Base-by-base conservation (phyloP, 92 coral and sea anemone species). In the Parazoanthus darwini region DNA sequence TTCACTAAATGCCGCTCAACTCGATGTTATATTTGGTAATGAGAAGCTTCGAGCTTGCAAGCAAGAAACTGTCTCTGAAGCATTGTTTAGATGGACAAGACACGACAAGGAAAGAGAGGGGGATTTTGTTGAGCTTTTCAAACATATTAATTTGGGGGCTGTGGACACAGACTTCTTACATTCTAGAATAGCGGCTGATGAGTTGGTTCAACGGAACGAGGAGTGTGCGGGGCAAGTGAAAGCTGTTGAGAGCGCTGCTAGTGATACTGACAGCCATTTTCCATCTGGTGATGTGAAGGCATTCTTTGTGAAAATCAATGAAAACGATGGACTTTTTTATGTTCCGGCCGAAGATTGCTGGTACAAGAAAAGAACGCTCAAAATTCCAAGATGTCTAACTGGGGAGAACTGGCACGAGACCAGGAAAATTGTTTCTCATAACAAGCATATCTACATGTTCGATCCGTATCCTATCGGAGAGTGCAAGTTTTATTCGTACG, bases 391-490 rank as follows among this genome's bases (percentile, higher is more conserved):
- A 25, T 83, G 86, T 83, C 35, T 83, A 20, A 83, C 86, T 6
- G 86, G 86, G 23, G 86, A 83, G 37, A 83, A 83, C 25, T 83
- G 86, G 86, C 39, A 66, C 5, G 86, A 83, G 33, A 83, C 59
- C 59, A 70, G 86, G 16, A 83, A 83, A 66, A 83, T 83, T 67
- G 33, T 83, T 83, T 42, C 86, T 38, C 37, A 48, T 25, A 25
- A 68, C 38, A 70, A 83, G n/a, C 36, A 25, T 26, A 70, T 83
- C 15, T 83, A 83, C 26, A 14, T 83, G 76, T 44, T 83, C 70
- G 78, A 83, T 70, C 86, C 86, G 20, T 83, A 83, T 66, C 86
- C 86, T 2, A 82, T 82, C 1, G 86, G 86, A 38, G 86, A 82
- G 59, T 67, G 86, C 65, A 82, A 67, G 43, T 82, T 82, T 66